A percentile compares a stretch with the other conserved stretches of the same genome.
These are phyloP conservation scores for Chlorospingus flavigularis DNA, from an alignment of 2,797 vertebrate species.

Conservation along the genomic window DNA sequence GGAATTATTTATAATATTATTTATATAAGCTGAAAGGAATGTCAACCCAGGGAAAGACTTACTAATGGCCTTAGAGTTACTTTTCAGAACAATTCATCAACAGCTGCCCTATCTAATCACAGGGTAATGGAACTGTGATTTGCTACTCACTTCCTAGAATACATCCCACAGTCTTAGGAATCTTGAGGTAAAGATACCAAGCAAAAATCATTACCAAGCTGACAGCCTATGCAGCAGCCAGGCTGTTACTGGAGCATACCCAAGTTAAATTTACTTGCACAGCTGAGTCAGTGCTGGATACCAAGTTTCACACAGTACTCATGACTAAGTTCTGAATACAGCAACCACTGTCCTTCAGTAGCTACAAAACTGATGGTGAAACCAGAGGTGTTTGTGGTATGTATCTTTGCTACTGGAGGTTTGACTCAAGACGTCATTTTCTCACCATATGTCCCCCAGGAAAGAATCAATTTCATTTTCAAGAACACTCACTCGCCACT, in stretches of 20 bases:
- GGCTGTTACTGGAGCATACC: background rate
- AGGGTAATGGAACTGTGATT: background rate
- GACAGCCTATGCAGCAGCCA: background rate
- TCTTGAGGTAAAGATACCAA: background rate
- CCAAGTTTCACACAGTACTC: background rate
- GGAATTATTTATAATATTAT: background rate
- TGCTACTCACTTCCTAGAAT: background rate
- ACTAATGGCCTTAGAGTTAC: background rate
- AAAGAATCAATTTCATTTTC: background rate
- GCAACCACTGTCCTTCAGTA: background rate
- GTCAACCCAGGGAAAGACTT: background rate
- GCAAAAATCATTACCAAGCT: background rate
- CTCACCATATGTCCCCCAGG: background rate
- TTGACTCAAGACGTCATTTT: background rate
- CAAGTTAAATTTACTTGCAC: background rate
- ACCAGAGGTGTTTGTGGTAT: background rate
- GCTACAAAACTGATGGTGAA: background rate
- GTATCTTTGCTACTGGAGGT: background rate
- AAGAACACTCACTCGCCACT: background rate
- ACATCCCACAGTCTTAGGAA: background rate
- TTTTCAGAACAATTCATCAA: background rate
- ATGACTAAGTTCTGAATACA: background rate
- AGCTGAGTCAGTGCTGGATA: background rate
- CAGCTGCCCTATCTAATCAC: background rate
- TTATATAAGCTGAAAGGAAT: background rate